Percentiles rank a stretch among this genome's conserved stretches.
Evolutionary conservation across 2,797 vertebrate genomes (phyloP).

Genomic region (Zenarchopterus dispar): DNA sequence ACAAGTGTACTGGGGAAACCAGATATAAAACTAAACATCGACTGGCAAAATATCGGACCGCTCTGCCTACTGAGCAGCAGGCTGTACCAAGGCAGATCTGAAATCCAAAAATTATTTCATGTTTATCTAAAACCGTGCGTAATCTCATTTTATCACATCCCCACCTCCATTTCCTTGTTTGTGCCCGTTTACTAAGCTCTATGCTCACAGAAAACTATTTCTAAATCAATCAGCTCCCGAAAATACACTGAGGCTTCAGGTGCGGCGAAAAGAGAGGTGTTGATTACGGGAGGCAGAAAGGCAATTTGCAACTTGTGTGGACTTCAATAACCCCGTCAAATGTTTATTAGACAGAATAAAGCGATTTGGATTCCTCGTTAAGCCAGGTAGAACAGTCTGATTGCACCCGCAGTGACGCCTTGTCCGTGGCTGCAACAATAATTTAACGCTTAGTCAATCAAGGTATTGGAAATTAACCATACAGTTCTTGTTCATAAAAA

Average conservation of each 20-base stretch:
- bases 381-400: slow-evolving; percentile 16
- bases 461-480: slow-evolving; percentile 1
- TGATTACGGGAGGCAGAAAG: slow-evolving; percentile 58
- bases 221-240: slow-evolving; percentile 72
- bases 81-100: slow-evolving; percentile 13
- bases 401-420: not conserved
- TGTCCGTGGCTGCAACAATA: slow-evolving; percentile 7
- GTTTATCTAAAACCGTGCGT: slow-evolving; percentile 60
- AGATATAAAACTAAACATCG: too few relatives aligned
- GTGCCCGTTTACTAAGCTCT: slow-evolving; percentile 44
- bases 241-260: slow-evolving; percentile 48
- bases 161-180: slow-evolving; percentile 30
- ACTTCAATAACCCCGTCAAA: slow-evolving; percentile 43
- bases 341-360: slow-evolving; percentile 24
- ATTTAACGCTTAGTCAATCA: slow-evolving; percentile 14
- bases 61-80: too few relatives aligned
- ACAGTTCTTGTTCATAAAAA: slow-evolving; percentile 1
- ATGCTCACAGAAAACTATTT: slow-evolving; percentile 57
- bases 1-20: too few relatives aligned
- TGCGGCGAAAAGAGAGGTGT: slow-evolving; percentile 40
- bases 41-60: too few relatives aligned
- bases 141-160: slow-evolving; percentile 45
- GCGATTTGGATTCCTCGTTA: slow-evolving; percentile 29
- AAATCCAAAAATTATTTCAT: slow-evolving; percentile 37
- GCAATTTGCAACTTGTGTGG: slow-evolving; percentile 61